A percentile compares a stretch with the other conserved stretches of the same genome.
phyloP scores from a whole-genome alignment of 2,888 invertebrate species.

The Clivina fossor region DNA sequence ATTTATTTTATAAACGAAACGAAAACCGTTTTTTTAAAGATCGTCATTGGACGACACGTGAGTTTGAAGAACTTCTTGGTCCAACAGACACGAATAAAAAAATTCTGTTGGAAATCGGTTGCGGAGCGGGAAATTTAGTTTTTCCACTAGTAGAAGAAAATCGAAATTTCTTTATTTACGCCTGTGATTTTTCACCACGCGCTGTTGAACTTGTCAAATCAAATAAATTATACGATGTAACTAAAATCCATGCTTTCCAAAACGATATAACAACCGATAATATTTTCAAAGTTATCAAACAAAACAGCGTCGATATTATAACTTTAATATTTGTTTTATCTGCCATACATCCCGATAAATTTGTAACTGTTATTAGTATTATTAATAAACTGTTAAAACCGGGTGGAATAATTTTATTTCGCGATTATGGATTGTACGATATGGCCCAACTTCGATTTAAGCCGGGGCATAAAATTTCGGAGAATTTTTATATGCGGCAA shows the following conservation, averaged over 20 bases:
- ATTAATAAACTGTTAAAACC: conserved; percentile 67
- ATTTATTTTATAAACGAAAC: conserved; percentile 94
- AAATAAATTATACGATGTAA: conserved; percentile 65
- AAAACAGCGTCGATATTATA: conserved; percentile 69
- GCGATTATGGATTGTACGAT: conserved; percentile 95
- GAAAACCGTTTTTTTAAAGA: conserved; percentile 93
- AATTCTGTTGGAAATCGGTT: conserved; percentile 80
- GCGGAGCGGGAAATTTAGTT: conserved; percentile 96
- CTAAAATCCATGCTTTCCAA: conserved; percentile 75
- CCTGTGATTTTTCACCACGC: conserved; percentile 91
- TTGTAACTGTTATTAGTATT: conserved; percentile 64
- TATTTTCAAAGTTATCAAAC: conserved; percentile 60
- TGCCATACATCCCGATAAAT: conserved; percentile 87
- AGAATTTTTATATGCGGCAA: conserved; percentile 93
- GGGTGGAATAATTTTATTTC: conserved; percentile 80
- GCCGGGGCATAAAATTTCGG: conserved; percentile 86
- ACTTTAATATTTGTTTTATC: conserved; percentile 95
- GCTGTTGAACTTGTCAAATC: conserved; percentile 84
- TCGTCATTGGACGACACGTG: conserved; percentile 94
- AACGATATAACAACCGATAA: conserved; percentile 77
- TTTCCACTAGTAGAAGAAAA: conserved; percentile 87
- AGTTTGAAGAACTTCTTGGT: conserved; percentile 80
- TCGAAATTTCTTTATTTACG: conserved; percentile 71
- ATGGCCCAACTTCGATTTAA: conserved; percentile 95
- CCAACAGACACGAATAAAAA: conserved; percentile 55